Percentiles rank a stretch among this genome's conserved stretches.
These are phyloP conservation scores for Chrysocyon brachyurus DNA, from an alignment of 2,797 vertebrate species.

Conservation along the genomic window DNA sequence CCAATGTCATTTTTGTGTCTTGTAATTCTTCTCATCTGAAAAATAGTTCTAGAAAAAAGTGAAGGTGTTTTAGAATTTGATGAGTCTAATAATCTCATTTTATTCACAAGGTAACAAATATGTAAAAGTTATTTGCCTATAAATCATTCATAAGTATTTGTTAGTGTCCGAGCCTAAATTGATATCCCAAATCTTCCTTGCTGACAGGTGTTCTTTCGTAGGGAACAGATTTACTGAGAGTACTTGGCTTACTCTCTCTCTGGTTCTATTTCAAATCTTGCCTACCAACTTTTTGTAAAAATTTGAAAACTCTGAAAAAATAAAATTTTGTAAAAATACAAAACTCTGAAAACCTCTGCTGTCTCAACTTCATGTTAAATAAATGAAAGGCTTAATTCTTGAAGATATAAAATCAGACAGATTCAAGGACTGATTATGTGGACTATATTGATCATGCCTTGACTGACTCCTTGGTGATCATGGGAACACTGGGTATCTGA, in stretches of 20 bases:
- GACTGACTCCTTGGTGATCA: background rate
- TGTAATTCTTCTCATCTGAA: background rate
- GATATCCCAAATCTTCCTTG: background rate
- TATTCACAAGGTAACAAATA: background rate
- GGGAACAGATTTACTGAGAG: background rate
- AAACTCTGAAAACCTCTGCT: background rate
- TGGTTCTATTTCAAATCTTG: background rate
- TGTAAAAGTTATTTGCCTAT: background rate
- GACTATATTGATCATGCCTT: background rate
- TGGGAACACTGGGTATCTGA: background rate
- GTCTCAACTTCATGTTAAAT: background rate
- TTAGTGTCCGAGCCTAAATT: background rate
- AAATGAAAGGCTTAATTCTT: background rate
- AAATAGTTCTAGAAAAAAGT: background rate
- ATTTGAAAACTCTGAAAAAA: background rate
- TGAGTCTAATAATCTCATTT: background rate
- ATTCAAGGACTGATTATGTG: background rate
- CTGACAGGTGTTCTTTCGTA: fast-evolving
- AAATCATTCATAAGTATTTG: background rate
- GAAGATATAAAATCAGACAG: background rate
- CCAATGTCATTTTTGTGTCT: background rate
- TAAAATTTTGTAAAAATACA: background rate
- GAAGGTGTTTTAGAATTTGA: background rate
- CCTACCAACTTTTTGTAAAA: too few species aligned
- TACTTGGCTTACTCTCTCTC: background rate